Conservation (phyloP, 1,140 invertebrate genomes). For the Ceratoteleas bidentatus region DNA sequence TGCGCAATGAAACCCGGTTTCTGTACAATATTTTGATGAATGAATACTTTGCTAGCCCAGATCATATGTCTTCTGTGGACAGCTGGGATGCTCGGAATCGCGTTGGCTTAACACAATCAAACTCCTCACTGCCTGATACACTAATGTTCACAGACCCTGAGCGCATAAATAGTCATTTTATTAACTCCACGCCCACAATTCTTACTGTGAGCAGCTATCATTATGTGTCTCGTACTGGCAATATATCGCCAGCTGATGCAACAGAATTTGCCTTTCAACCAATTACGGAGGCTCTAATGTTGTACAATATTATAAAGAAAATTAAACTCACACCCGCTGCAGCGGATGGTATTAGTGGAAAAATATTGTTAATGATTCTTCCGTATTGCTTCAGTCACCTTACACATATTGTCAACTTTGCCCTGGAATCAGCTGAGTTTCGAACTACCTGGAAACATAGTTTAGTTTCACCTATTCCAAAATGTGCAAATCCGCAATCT, state of each 20-base stretch:
- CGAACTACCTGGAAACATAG: neutral
- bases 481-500: neutral
- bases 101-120: no score
- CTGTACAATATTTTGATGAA: no score
- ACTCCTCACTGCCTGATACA: no score
- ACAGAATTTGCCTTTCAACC: neutral
- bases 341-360: constrained; percentile 1
- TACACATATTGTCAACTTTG: constrained; percentile 1
- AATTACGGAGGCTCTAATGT: neutral
- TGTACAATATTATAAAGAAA: neutral
- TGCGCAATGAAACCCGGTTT: no score
- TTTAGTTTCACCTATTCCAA: neutral
- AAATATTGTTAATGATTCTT: neutral
- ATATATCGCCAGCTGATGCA: neutral
- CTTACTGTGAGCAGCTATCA: no score
- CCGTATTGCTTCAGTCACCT: neutral
- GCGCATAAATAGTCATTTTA: no score
- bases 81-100: no score
- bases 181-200: no score
- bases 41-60: no score
- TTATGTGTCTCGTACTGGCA: no score
- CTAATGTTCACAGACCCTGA: no score
- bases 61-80: no score
- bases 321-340: constrained; percentile 5
- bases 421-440: neutral